Base-by-base conservation (phyloP, 2,797 vertebrate genomes). In the Pseudomugil tenellus region DNA sequence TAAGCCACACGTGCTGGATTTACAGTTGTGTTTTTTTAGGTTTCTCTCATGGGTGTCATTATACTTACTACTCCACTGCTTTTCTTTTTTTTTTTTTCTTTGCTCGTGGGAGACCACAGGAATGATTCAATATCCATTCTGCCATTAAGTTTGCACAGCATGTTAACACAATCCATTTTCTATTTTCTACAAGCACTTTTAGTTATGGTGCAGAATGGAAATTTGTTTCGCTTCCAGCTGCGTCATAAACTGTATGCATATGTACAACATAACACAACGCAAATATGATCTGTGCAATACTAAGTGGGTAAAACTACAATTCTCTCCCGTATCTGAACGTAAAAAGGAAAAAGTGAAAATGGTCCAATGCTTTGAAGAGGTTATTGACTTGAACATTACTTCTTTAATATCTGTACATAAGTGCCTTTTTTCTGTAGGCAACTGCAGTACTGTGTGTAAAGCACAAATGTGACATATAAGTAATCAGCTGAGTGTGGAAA, bases 81-180 rank as follows among this genome's bases (percentile, higher is more conserved):
- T 87, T 86, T 59, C 60, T 79, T 84, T 76, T 73, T 61, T 35
- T 52, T 73, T 61, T 35, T 52, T 9, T 51, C 28, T 59, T 43
- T 21, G 31, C 81, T 86, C 19, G 25, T 79, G 74, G 77, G 69
- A 61, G 66, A 78, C 48, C 80, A 63, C 69, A 49, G 74, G 71
- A 89, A 77, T 67, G 53, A 88, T 90, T 87, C 76, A 88, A 84
- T 89, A 89, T 86, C 79, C 78, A 77, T 76, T 80, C 81, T 67
- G 74, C 85, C 77, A 83, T 63, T 70, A 80, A 61, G 63, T 74
- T 72, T 82, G 81, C 79, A n/a, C 71, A 55, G 60, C 78, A 80
- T 70, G n/a, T 84, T 88, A 89, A 89, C 83, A 75, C 77, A 85
- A 89, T 90, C 77, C 67, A 79, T 89, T 90, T 87, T 83, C 79